phyloP scores from a whole-genome alignment of 2,113 vertebrate genomes.

The Rhabdomys dilectus region DNA sequence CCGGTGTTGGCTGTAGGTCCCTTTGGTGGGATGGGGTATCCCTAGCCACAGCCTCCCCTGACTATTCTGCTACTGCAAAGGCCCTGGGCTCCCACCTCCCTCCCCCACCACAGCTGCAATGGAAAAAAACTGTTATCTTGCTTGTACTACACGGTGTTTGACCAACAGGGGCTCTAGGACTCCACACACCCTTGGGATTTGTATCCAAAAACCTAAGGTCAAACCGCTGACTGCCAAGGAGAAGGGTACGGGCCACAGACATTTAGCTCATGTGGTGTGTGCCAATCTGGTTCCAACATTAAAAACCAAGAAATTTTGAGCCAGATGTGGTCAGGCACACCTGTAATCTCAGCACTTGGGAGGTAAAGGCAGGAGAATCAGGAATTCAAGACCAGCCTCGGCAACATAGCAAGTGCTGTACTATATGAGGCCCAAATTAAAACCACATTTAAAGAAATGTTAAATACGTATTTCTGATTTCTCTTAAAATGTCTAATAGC shows the following conservation, averaged over 20 bases:
- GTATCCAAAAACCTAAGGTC: not conserved
- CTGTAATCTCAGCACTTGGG: not conserved
- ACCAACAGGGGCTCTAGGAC: not conserved
- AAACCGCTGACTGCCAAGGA: not conserved
- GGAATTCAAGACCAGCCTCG: not conserved
- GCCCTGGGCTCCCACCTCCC: not conserved
- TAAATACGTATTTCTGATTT: not conserved
- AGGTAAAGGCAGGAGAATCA: not conserved
- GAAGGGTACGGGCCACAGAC: not conserved
- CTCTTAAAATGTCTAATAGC: conserved; percentile 16
- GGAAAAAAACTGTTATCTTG: not conserved
- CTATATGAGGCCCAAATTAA: not conserved
- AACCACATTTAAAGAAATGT: not conserved
- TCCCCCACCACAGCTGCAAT: not conserved
- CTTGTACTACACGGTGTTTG: not conserved
- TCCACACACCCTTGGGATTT: not conserved
- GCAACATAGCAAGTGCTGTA: not conserved
- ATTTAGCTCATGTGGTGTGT: not conserved
- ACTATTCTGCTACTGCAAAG: not conserved
- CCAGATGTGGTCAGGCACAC: not conserved
- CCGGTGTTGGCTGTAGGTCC: conserved; percentile 66
- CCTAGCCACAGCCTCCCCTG: conserved; percentile 41
- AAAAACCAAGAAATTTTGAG: not conserved
- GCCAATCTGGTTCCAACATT: not conserved
- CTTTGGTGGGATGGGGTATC: not conserved